Evolutionary conservation across 30 jellyfish, hydroid and myxozoan genomes (phyloP).

Genomic region (Haliclystus octoradiatus): DNA sequence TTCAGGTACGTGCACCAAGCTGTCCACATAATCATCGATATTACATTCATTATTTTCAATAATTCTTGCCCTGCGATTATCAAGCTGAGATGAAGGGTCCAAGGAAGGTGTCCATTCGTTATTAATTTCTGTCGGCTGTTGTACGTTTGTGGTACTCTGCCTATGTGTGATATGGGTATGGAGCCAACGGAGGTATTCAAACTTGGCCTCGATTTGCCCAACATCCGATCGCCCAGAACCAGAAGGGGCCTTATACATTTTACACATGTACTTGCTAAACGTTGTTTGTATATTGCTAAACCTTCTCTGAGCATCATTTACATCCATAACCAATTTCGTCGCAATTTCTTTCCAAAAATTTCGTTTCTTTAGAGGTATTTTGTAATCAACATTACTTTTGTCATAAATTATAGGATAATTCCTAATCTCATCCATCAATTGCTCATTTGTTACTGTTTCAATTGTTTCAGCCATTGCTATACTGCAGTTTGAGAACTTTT

Average conservation of each 20-base stretch:
- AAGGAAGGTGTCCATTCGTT: too few relatives aligned
- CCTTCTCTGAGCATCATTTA: conserved; percentile 16
- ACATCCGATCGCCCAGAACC: conserved; percentile 11
- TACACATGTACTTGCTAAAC: conserved; percentile 9
- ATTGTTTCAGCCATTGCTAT: too few relatives aligned
- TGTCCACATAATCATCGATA: too few relatives aligned
- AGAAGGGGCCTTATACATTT: conserved; percentile 3
- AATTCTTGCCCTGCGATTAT: too few relatives aligned
- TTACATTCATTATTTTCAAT: too few relatives aligned
- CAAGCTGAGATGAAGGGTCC: too few relatives aligned
- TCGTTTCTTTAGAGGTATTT: too few relatives aligned
- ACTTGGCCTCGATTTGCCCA: conserved; percentile 3
- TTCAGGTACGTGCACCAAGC: too few relatives aligned
- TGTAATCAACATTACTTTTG: too few relatives aligned
- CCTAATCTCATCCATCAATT: conserved; percentile 24
- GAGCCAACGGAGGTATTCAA: conserved; percentile 20
- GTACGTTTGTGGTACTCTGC: not conserved
- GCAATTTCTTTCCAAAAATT: conserved; percentile 33
- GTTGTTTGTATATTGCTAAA: conserved; percentile 17
- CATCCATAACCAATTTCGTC: conserved; percentile 6
- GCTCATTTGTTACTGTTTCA: too few relatives aligned
- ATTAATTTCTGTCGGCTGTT: not conserved
- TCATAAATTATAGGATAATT: conserved; percentile 11
- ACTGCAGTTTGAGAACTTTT: too few relatives aligned
- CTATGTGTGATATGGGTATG: conserved; percentile 3